Evolutionary conservation across 2,888 invertebrate species (phyloP), one percentile per base, ranked within the genome.

Genomic region (Shargacucullia verbasci): DNA sequence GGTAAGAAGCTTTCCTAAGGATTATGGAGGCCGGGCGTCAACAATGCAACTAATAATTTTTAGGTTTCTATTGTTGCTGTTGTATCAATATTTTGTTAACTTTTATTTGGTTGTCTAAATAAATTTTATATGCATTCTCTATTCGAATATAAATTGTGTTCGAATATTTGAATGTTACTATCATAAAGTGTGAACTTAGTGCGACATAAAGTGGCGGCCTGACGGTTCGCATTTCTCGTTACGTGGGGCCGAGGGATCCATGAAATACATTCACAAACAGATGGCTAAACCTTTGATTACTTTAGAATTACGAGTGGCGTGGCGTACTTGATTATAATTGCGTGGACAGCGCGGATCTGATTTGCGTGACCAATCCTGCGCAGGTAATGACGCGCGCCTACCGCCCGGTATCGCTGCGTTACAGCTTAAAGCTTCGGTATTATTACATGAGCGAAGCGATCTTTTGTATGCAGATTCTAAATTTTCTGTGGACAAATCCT

Each of bases 301-400:
- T 87, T 90, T 90, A 91, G 90, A 92, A 93, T 92, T 92, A 92
- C 89, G 92, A 92, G 85, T 86, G 84, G 80, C 83, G 83, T 84
- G 83, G 83, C 84, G 82, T 85, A 83, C 84, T 89, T 91, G 93
- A 94, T 92, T 94, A 91, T 92, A 94, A 94, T 94, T 94, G 92
- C 83, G 90, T 84, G 86, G 93, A 92, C 93, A 90, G 88, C 81
- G 84, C 78, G 86, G 76, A 89, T 89, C 92, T 86, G 92, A 94
- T 89, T 91, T 86, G 92, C 94, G 92, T 93, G 93, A 87, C 94
- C 90, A 91, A 94, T 92, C 83, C 86, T 72, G 77, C 80, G 74
- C 82, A 73, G 81, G 87, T 92, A 91, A 92, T 92, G 90, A 89
- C 87, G 88, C 79, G 83, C 80, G 85, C 84, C 89, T 87, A 88